phyloP scores from a whole-genome alignment of 2,797 vertebrate species.

The Lithobates sylvaticus region DNA sequence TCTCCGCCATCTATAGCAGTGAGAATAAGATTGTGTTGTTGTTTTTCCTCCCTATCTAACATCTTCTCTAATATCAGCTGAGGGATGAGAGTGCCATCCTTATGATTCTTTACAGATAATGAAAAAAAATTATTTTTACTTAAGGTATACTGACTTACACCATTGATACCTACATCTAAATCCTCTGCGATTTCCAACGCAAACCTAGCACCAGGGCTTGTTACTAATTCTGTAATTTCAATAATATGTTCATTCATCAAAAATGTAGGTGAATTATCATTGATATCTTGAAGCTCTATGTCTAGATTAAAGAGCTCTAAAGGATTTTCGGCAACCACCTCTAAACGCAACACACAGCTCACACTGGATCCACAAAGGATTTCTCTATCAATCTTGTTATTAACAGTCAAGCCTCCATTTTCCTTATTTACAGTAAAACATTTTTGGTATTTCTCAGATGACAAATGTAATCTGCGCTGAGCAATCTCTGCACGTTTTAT shows the following conservation, averaged over 20 bases:
- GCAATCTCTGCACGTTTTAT: slow-evolving; percentile 64
- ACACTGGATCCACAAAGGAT: no score
- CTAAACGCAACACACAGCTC: no score
- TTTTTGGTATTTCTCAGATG: slow-evolving; percentile 58
- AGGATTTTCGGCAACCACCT: no score
- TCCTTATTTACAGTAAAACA: no score
- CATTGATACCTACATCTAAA: slow-evolving; percentile 71
- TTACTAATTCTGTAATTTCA: slow-evolving; percentile 74
- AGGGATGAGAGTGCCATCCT: slow-evolving; percentile 57
- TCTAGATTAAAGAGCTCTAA: no score
- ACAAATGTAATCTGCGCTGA: slow-evolving; percentile 68
- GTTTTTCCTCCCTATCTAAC: slow-evolving; percentile 56
- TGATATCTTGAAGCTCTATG: no score
- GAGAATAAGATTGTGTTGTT: no score
- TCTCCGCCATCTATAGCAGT: slow-evolving; percentile 53
- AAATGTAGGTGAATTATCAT: slow-evolving; percentile 67
- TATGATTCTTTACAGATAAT: no score
- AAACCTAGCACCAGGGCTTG: slow-evolving; percentile 67
- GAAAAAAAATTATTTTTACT: no score
- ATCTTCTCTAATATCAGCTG: no score
- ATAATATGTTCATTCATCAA: slow-evolving; percentile 66
- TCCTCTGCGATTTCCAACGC: slow-evolving; percentile 61
- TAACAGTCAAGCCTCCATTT: no score
- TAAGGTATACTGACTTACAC: slow-evolving; percentile 56
- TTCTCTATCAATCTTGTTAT: no score